phyloP scores from a whole-genome alignment of 2,113 vertebrate genomes.

The Pholis gunnellus region DNA sequence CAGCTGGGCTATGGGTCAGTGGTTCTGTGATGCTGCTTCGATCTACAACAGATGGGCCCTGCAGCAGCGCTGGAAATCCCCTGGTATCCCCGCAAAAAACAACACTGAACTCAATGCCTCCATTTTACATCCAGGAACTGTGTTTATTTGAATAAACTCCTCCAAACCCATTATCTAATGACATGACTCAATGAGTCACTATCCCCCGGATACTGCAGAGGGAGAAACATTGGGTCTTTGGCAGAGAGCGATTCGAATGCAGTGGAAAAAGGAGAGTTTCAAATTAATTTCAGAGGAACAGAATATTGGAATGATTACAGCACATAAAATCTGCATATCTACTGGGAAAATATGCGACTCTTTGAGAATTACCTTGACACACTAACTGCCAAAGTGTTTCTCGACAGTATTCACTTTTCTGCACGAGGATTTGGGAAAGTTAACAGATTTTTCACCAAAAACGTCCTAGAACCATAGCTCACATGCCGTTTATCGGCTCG shows the following conservation, averaged over 20 bases:
- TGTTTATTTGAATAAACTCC: constrained; percentile 76
- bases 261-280: constrained; percentile 44
- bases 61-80: constrained; percentile 72
- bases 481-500: background rate
- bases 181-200: constrained; percentile 76
- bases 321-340: constrained; percentile 52
- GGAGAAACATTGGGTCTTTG: constrained; percentile 68
- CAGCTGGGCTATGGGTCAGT: constrained; percentile 76
- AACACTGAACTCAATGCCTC: constrained; percentile 56
- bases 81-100: constrained; percentile 65
- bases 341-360: constrained; percentile 34
- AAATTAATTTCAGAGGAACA: constrained; percentile 56
- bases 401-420: constrained; percentile 3
- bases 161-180: constrained; percentile 78
- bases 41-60: constrained; percentile 80
- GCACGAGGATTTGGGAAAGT: constrained; percentile 1
- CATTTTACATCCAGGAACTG: constrained; percentile 69
- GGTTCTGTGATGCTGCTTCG: constrained; percentile 60
- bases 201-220: constrained; percentile 60
- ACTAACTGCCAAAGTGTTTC: constrained; percentile 30
- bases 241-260: constrained; percentile 43
- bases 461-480: background rate
- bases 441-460: constrained; percentile 15
- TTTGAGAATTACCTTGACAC: constrained; percentile 56
- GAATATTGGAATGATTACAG: constrained; percentile 63